Percentiles rank a stretch among this genome's conserved stretches.
These are phyloP conservation scores for Tipula helvola DNA, from an alignment of 2,888 invertebrate species.

Conservation along the genomic window DNA sequence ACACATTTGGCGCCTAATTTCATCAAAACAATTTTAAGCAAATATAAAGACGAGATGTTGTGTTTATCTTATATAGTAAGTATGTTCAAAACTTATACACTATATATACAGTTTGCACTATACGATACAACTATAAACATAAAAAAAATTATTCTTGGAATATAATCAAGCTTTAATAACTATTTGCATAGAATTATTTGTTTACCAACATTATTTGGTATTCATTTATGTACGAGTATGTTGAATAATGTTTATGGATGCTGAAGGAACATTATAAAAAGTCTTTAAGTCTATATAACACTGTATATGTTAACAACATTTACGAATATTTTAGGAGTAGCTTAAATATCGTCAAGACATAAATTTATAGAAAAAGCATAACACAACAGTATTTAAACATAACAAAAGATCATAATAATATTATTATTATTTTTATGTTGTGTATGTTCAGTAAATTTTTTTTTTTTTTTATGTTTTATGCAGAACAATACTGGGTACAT, in stretches of 20 bases:
- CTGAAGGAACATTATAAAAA: not conserved
- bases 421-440: not conserved
- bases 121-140: not conserved
- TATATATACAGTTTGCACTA: not conserved
- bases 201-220: not conserved
- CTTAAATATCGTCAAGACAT: not conserved
- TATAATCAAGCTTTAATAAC: not conserved
- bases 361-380: not conserved
- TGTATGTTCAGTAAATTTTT: not conserved
- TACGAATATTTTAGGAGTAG: not conserved
- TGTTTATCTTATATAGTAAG: not conserved
- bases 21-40: not conserved
- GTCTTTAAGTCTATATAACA: not conserved
- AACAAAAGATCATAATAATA: not conserved
- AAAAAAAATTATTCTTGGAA: not conserved
- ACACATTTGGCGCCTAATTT: not conserved
- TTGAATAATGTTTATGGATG: not conserved
- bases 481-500: not conserved
- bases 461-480: not conserved
- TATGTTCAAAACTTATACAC: not conserved
- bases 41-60: not conserved
- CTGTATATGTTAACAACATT: not conserved
- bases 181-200: not conserved
- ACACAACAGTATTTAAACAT: not conserved
- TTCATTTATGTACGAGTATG: not conserved